These are phyloP conservation scores for Semicossyphus pulcher DNA, from an alignment of 2,113 vertebrate genomes.

Conservation along the genomic window DNA sequence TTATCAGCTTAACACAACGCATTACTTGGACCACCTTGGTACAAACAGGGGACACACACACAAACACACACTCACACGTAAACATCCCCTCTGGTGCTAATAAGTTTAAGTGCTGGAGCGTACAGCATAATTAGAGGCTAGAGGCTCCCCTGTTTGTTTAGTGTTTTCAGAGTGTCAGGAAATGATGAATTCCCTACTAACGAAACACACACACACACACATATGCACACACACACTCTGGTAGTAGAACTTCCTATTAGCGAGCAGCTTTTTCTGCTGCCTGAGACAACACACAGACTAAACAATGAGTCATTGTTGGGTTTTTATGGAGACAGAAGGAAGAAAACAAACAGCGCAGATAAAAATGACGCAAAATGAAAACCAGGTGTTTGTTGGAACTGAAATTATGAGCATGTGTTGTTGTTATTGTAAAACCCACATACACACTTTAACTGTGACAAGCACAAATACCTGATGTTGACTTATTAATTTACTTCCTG, in stretches of 20 bases:
- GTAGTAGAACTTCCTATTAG: conserved; percentile 31
- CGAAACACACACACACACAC: conserved; percentile 44
- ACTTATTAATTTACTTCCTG: neutral
- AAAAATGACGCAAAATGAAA: neutral
- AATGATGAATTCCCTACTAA: conserved; percentile 68
- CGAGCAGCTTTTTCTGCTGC: conserved; percentile 11
- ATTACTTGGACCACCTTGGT: conserved; percentile 9
- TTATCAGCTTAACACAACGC: conserved; percentile 12
- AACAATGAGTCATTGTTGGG: conserved; percentile 23
- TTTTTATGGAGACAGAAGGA: neutral
- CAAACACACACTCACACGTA: conserved; percentile 23
- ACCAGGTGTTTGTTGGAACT: conserved; percentile 32
- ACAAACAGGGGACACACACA: conserved; percentile 15
- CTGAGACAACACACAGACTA: conserved; percentile 8
- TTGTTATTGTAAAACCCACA: neutral
- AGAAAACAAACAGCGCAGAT: neutral
- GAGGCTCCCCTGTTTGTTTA: conserved; percentile 67
- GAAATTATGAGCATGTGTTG: neutral
- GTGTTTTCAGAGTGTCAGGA: conserved; percentile 62
- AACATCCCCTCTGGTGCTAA: conserved; percentile 59
- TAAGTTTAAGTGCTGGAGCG: conserved; percentile 79
- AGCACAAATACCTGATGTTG: neutral
- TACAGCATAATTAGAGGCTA: conserved; percentile 71
- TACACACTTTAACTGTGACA: neutral
- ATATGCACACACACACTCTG: conserved; percentile 14